phyloP scores from a whole-genome alignment of 2,113 vertebrate species.

The Strigops habroptila region DNA sequence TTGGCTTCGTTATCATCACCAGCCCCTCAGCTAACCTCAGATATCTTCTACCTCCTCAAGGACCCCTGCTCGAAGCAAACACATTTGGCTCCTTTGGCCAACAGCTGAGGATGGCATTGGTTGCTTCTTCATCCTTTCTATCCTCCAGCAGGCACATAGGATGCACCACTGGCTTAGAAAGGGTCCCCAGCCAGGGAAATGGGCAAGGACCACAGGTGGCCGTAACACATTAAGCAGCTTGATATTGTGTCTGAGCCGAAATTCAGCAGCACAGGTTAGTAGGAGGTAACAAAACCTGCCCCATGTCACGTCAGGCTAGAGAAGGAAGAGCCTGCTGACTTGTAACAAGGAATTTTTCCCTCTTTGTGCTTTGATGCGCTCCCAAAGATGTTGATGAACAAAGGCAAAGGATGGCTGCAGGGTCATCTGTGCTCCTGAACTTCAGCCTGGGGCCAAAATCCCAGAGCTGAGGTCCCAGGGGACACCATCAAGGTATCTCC shows the following conservation, averaged over 20 bases:
- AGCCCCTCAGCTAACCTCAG: neutral
- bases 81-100: neutral
- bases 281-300: neutral
- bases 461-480: neutral
- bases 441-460: neutral
- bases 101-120: fast-evolving
- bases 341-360: neutral
- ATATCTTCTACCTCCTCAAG: neutral
- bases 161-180: neutral
- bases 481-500: neutral
- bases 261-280: neutral
- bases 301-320: fast-evolving
- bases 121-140: neutral
- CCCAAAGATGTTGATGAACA: fast-evolving
- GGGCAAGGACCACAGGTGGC: fast-evolving
- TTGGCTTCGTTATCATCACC: neutral
- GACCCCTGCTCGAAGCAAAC: fast-evolving
- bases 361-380: neutral
- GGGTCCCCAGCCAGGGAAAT: neutral
- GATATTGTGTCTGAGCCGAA: fast-evolving
- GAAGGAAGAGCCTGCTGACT: neutral
- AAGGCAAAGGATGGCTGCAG: neutral
- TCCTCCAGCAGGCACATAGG: neutral
- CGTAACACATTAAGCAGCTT: neutral
- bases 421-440: neutral